These are phyloP conservation scores for Cotesia glomerata DNA, from an alignment of 1,140 invertebrate species.

Conservation along the genomic window DNA sequence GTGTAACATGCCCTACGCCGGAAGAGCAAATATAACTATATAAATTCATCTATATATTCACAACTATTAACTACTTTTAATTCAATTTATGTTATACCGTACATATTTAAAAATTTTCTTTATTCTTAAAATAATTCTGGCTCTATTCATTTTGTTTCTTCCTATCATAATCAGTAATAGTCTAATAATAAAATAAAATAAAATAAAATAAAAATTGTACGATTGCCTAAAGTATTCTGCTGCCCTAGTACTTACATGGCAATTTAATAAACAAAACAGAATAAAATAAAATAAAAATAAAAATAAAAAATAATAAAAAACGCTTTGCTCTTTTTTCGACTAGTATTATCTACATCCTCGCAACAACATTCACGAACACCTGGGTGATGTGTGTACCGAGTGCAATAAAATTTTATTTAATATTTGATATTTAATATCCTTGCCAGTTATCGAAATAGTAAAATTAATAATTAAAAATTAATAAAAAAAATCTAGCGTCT, in stretches of 20 bases:
- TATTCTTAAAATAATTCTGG: too few relatives aligned
- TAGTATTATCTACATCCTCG: constrained; percentile 31
- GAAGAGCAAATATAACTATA: too few relatives aligned
- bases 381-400: constrained; percentile 14
- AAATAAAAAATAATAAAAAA: background rate
- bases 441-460: background rate
- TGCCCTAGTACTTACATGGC: constrained; percentile 21
- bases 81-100: background rate
- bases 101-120: too few relatives aligned
- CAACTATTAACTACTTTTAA: background rate
- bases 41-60: too few relatives aligned
- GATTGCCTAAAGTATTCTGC: constrained; percentile 21
- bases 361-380: constrained; percentile 17
- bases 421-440: too few relatives aligned
- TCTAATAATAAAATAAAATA: background rate
- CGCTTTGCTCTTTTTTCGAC: constrained; percentile 25
- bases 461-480: constrained; percentile 15
- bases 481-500: constrained; percentile 13
- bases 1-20: background rate
- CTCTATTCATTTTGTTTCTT: too few relatives aligned
- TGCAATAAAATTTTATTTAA: background rate
- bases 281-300: constrained; percentile 3
- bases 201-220: constrained; percentile 3
- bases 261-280: constrained; percentile 7
- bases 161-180: background rate